A percentile compares a stretch with the other conserved stretches of the same genome.
Evolutionary conservation across 2,888 invertebrate genomes (phyloP).

Genomic region (Latheticus oryzae): DNA sequence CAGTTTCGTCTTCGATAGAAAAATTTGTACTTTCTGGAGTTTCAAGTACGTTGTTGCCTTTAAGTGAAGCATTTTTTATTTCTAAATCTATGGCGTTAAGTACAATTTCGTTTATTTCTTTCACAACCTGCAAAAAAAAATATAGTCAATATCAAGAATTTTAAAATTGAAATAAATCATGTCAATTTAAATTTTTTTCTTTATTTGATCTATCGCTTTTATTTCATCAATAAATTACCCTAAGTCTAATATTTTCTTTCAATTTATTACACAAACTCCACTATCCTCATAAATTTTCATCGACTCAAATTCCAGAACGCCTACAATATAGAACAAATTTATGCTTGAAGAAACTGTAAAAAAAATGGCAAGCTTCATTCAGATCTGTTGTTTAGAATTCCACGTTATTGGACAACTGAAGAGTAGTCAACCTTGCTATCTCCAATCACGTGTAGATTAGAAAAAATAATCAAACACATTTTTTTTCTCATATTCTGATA

Average conservation of each 20-base stretch:
- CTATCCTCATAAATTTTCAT: no score
- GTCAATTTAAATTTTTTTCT: no score
- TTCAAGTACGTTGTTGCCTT: conserved; percentile 65
- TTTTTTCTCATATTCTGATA: conserved; percentile 7
- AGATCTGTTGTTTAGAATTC: conserved; percentile 1
- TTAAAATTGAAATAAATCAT: no score
- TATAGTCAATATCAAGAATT: no score
- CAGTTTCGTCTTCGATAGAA: conserved; percentile 75
- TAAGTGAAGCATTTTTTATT: conserved; percentile 72
- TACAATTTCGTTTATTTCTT: conserved; percentile 75
- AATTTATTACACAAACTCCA: no score
- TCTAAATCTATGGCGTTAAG: conserved; percentile 84
- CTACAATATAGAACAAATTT: no score
- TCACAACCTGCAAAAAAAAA: conserved; percentile 81
- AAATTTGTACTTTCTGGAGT: conserved; percentile 60
- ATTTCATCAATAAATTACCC: no score
- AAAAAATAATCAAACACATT: conserved; percentile 9
- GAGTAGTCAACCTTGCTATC: conserved; percentile 16
- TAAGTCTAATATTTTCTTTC: no score
- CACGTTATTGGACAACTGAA: conserved; percentile 15
- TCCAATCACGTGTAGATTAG: conserved; percentile 5
- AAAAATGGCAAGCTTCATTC: neutral
- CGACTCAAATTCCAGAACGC: no score
- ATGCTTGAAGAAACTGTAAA: conserved; percentile 1
- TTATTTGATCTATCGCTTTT: no score